Percentiles rank a stretch among this genome's conserved stretches.
phyloP scores from a whole-genome alignment of 2,113 vertebrate species.

The Arizona elegans region DNA sequence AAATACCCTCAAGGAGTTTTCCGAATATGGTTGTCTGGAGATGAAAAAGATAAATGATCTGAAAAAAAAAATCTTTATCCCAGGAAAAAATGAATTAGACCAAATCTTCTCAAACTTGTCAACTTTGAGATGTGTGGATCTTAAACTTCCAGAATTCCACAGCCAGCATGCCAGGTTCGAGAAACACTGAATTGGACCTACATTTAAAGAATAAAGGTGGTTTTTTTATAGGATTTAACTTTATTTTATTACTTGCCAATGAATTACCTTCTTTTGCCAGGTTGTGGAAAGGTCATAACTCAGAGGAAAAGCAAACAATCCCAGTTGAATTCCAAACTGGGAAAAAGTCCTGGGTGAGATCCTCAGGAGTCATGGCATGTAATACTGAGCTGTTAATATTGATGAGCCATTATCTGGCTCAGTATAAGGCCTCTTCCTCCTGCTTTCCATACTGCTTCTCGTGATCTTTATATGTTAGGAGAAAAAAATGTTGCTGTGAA shows the following conservation, averaged over 20 bases:
- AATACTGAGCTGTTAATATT: background rate
- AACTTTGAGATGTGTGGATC: background rate
- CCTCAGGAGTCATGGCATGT: background rate
- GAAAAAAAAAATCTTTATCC: background rate
- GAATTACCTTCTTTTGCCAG: background rate
- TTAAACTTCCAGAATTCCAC: background rate
- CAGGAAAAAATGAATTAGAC: background rate
- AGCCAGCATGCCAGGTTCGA: background rate
- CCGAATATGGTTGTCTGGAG: background rate
- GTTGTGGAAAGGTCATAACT: background rate
- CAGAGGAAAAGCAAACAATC: background rate
- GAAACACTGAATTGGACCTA: background rate
- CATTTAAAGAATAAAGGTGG: background rate
- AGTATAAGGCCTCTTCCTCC: background rate
- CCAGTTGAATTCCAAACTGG: background rate
- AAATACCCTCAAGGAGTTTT: background rate
- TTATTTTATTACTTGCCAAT: background rate
- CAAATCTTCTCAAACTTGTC: background rate
- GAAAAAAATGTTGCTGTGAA: background rate
- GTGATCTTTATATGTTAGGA: background rate
- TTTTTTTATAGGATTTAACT: background rate
- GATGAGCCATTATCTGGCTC: background rate
- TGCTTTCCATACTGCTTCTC: background rate
- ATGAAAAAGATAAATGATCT: background rate
- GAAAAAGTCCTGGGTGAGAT: background rate